These are phyloP conservation scores for Strigamia crassipes DNA, from an alignment of 2,888 invertebrate genomes.

Conservation along the genomic window DNA sequence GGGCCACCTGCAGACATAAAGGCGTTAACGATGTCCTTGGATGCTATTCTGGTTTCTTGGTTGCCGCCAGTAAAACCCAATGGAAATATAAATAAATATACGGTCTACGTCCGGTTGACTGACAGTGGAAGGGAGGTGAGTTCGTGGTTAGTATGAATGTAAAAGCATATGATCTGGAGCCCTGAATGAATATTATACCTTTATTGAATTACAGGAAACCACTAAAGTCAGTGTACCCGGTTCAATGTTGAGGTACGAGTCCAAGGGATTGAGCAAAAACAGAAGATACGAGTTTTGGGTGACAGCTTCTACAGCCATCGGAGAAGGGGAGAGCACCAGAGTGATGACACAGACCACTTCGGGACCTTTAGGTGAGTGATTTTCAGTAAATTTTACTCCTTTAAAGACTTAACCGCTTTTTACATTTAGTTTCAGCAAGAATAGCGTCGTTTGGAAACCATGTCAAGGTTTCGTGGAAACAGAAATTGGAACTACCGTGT, in stretches of 20 bases:
- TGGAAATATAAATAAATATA: conserved; percentile 80
- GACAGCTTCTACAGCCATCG: conserved; percentile 57
- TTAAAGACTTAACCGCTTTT: not conserved
- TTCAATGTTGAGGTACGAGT: conserved; percentile 52
- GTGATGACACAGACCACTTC: conserved; percentile 55
- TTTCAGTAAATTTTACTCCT: not conserved
- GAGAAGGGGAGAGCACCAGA: conserved; percentile 57
- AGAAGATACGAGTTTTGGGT: conserved; percentile 57
- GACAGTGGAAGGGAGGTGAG: conserved; percentile 46
- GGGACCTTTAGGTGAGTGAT: conserved; percentile 49
- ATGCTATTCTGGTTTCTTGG: conserved; percentile 85
- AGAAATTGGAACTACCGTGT: conserved; percentile 57
- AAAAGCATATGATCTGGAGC: not conserved
- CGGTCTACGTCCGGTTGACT: conserved; percentile 67
- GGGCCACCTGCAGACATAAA: conserved; percentile 83
- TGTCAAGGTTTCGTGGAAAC: conserved; percentile 56
- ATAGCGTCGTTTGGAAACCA: conserved; percentile 57
- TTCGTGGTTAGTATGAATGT: conserved; percentile 17
- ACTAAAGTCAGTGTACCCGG: conserved; percentile 39
- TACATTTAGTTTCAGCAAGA: conserved; percentile 55
- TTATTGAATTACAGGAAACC: conserved; percentile 18
- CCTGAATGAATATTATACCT: not conserved
- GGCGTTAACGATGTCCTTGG: conserved; percentile 77
- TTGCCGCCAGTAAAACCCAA: conserved; percentile 78
- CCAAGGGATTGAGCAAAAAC: conserved; percentile 54